These are phyloP conservation scores for Octodonta nipae DNA, from an alignment of 2,888 invertebrate genomes.

Conservation along the genomic window DNA sequence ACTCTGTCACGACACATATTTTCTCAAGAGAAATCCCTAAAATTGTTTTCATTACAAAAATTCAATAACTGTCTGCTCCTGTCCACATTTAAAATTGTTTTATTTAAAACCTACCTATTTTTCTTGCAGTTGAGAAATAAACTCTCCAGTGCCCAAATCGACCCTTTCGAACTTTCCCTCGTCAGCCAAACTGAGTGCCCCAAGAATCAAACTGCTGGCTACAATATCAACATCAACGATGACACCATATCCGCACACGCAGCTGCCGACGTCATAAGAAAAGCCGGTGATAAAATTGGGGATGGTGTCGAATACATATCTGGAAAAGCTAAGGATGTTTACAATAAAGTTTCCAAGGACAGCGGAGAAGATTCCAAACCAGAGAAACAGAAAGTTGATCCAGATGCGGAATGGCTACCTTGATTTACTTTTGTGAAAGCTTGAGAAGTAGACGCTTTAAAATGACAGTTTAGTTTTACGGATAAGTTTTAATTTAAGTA, in stretches of 20 bases:
- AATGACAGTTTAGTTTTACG: no score
- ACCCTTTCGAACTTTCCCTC: constrained; percentile 62
- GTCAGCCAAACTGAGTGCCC: constrained; percentile 61
- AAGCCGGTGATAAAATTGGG: constrained; percentile 59
- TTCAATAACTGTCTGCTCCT: no score
- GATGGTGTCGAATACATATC: constrained; percentile 54
- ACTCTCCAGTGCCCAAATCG: constrained; percentile 51
- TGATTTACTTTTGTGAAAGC: no score
- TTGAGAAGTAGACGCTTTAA: no score
- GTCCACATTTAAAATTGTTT: no score
- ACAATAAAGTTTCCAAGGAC: constrained; percentile 42
- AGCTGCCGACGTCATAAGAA: constrained; percentile 56
- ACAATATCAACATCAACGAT: constrained; percentile 60
- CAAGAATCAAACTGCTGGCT: constrained; percentile 43
- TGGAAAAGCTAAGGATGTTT: constrained; percentile 55
- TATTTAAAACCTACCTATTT: constrained; percentile 3
- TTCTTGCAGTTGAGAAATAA: constrained; percentile 45
- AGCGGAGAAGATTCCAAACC: constrained; percentile 27
- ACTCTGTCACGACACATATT: no score
- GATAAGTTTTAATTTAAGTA: no score
- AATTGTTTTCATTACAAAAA: no score
- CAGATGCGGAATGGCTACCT: constrained; percentile 49
- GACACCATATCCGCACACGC: constrained; percentile 63
- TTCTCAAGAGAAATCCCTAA: no score
- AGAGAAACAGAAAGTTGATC: constrained; percentile 22